A percentile compares a stretch with the other conserved stretches of the same genome.
phyloP scores from a whole-genome alignment of 2,888 invertebrate genomes.

The Acleris laterana region DNA sequence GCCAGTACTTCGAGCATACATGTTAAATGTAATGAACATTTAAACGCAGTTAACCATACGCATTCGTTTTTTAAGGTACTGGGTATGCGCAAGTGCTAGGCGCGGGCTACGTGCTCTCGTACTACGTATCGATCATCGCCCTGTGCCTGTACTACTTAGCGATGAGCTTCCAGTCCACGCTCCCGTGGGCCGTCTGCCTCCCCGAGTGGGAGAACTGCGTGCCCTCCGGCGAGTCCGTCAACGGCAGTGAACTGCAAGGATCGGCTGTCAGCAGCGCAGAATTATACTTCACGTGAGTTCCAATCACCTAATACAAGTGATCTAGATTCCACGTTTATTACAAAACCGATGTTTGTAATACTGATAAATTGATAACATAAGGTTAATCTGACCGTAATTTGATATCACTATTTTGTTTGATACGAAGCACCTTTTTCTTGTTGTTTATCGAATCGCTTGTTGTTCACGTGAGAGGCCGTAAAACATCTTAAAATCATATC shows the following conservation, averaged over 20 bases:
- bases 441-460: too few species aligned
- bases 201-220: constrained; percentile 82
- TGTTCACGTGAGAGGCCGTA: too few species aligned
- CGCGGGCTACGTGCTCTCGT: constrained; percentile 87
- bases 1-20: too few species aligned
- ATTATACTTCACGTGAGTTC: constrained; percentile 83
- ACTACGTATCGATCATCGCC: constrained; percentile 91
- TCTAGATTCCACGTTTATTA: constrained; percentile 18
- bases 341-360: constrained; percentile 4
- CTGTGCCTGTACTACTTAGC: constrained; percentile 89
- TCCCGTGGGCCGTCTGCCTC: constrained; percentile 90
- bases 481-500: too few species aligned
- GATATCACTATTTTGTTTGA: neutral
- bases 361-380: constrained; percentile 10
- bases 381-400: constrained; percentile 14
- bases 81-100: constrained; percentile 88
- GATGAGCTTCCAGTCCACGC: constrained; percentile 87
- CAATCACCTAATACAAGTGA: constrained; percentile 1
- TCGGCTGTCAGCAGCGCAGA: constrained; percentile 82
- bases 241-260: constrained; percentile 45
- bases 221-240: constrained; percentile 62
- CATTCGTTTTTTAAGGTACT: constrained; percentile 79
- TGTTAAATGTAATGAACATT: neutral
- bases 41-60: neutral
- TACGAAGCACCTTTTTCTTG: too few species aligned